Conservation (phyloP, 1,140 invertebrate genomes). For the Aricia agestis region DNA sequence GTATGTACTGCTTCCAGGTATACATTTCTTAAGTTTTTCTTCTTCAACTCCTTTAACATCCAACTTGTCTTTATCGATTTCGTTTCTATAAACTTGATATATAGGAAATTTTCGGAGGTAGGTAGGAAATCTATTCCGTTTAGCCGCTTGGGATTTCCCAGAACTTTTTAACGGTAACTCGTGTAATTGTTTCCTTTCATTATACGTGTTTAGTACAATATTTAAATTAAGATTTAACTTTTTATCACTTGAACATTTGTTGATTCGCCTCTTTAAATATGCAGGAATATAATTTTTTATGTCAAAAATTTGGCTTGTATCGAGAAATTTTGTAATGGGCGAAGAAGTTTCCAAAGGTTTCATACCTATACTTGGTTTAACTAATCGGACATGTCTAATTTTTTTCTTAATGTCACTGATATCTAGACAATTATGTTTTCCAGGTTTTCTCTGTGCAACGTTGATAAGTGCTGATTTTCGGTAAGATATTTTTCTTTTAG, state of each 20-base stretch:
- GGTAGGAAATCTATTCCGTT: conserved; percentile 33
- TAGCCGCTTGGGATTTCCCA: conserved; percentile 33
- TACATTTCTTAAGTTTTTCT: conserved; percentile 26
- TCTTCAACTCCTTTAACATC: conserved; percentile 27
- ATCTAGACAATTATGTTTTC: too few species aligned
- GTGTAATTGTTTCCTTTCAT: conserved; percentile 19
- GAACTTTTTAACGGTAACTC: conserved; percentile 13
- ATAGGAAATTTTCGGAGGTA: conserved; percentile 33
- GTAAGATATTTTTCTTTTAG: background rate
- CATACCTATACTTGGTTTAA: conserved; percentile 9
- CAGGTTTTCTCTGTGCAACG: too few species aligned
- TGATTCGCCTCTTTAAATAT: conserved; percentile 35
- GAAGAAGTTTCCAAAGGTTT: conserved; percentile 15
- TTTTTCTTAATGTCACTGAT: background rate
- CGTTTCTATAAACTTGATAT: conserved; percentile 55
- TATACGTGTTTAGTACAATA: conserved; percentile 8
- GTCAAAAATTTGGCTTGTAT: conserved; percentile 20
- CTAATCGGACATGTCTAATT: background rate
- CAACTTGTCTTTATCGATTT: conserved; percentile 40
- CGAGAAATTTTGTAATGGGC: conserved; percentile 23
- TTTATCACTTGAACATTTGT: conserved; percentile 16
- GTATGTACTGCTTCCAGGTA: conserved; percentile 33
- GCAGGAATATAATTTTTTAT: conserved; percentile 37
- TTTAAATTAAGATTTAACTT: conserved; percentile 19
- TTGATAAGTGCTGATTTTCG: background rate